Percentiles rank a stretch among this genome's conserved stretches.
Conservation (phyloP, 2,113 vertebrate species). For the Octodon degus region DNA sequence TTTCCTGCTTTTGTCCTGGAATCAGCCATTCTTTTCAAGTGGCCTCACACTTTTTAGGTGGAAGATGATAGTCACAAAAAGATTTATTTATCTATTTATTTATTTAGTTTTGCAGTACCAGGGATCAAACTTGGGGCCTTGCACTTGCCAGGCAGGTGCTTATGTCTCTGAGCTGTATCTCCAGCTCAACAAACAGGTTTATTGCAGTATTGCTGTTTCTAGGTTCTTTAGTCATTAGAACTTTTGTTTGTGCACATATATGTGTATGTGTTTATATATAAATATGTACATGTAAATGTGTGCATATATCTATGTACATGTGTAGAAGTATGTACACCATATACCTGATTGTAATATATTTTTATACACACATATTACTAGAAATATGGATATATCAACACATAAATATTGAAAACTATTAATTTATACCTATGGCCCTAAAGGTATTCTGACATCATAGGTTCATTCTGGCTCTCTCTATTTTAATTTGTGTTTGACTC, state of each 20-base stretch:
- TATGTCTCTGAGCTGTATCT: too few species aligned
- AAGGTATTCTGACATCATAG: not conserved
- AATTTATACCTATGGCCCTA: not conserved
- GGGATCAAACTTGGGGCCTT: too few species aligned
- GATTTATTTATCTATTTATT: too few species aligned
- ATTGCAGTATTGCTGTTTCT: not conserved
- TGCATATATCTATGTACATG: accelerated
- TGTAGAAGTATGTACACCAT: not conserved
- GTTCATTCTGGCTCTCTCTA: not conserved
- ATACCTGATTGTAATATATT: not conserved
- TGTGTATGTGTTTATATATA: not conserved
- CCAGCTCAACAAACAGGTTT: too few species aligned
- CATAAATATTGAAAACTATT: not conserved
- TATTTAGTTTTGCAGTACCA: too few species aligned
- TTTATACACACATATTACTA: not conserved
- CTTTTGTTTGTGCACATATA: not conserved
- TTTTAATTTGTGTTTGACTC: not conserved
- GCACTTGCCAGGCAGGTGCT: too few species aligned
- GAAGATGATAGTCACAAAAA: not conserved
- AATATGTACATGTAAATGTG: not conserved
- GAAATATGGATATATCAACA: not conserved
- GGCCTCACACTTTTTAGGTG: not conserved
- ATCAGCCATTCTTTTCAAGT: not conserved
- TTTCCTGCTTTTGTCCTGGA: not conserved
- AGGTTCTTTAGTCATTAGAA: not conserved